Conservation (phyloP, 2,888 invertebrate genomes). For the Tupiocoris notatus region DNA sequence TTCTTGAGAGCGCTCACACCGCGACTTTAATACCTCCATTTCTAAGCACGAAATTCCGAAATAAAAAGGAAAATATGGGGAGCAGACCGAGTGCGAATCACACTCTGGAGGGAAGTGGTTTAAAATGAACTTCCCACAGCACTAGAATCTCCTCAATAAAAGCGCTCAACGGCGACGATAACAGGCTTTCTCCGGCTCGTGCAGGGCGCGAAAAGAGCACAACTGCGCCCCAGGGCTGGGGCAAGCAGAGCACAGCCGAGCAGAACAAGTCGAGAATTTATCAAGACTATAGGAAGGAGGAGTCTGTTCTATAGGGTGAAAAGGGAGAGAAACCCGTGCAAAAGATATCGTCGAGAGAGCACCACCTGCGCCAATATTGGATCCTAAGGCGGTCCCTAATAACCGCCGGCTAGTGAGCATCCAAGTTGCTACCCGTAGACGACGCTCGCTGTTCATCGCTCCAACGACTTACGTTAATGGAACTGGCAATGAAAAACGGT, state of each 20-base stretch:
- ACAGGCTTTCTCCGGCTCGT: neutral
- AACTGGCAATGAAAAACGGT: neutral
- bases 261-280: slow-evolving; percentile 5
- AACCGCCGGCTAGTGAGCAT: neutral
- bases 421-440: neutral
- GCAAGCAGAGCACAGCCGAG: too few relatives aligned
- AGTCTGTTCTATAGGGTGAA: neutral
- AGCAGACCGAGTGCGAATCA: neutral
- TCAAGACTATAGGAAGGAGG: neutral
- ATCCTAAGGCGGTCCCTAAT: neutral
- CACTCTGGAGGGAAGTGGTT: neutral
- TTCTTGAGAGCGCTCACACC: neutral
- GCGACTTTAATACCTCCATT: neutral
- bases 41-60: neutral
- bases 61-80: neutral
- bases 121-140: slow-evolving; percentile 2
- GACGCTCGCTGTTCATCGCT: neutral
- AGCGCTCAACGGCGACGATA: neutral
- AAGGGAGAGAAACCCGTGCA: neutral
- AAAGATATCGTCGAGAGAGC: neutral
- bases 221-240: neutral
- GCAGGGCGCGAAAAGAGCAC: neutral
- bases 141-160: neutral
- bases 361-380: slow-evolving; percentile 31
- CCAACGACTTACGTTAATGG: neutral